Conservation (phyloP, 2,113 vertebrate genomes). For the Carollia perspicillata region DNA sequence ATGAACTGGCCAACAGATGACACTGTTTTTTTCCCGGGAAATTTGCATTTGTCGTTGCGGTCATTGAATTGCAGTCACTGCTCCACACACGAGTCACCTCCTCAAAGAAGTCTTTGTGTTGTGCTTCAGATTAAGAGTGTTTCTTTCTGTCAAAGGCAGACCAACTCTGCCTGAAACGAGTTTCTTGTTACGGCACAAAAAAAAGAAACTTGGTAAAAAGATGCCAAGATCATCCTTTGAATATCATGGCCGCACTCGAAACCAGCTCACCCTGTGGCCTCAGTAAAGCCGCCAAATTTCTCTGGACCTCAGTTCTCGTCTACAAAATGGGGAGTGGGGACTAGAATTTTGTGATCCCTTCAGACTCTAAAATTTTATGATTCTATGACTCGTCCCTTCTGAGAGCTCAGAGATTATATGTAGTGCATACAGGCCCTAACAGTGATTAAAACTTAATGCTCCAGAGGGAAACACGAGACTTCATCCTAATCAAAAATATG, state of each 20-base stretch:
- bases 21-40: neutral
- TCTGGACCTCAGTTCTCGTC: neutral
- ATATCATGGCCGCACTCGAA: neutral
- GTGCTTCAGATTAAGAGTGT: constrained; percentile 36
- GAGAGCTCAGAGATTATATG: neutral
- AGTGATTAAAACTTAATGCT: neutral
- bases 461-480: neutral
- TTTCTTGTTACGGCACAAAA: constrained; percentile 31
- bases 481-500: neutral
- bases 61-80: constrained; percentile 45
- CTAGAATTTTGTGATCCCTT: neutral
- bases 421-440: fast-evolving
- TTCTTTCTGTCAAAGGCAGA: constrained; percentile 37
- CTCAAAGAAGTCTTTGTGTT: constrained; percentile 58
- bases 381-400: neutral
- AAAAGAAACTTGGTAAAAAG: constrained; percentile 18
- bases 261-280: neutral
- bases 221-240: neutral
- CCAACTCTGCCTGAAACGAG: constrained; percentile 25
- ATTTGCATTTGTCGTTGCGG: constrained; percentile 37
- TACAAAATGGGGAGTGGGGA: neutral
- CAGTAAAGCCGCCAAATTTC: neutral
- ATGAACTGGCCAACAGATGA: neutral
- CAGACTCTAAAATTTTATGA: neutral
- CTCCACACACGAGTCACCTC: constrained; percentile 36